phyloP scores from a whole-genome alignment of 2,888 invertebrate genomes.

The Sphinx pinastri region DNA sequence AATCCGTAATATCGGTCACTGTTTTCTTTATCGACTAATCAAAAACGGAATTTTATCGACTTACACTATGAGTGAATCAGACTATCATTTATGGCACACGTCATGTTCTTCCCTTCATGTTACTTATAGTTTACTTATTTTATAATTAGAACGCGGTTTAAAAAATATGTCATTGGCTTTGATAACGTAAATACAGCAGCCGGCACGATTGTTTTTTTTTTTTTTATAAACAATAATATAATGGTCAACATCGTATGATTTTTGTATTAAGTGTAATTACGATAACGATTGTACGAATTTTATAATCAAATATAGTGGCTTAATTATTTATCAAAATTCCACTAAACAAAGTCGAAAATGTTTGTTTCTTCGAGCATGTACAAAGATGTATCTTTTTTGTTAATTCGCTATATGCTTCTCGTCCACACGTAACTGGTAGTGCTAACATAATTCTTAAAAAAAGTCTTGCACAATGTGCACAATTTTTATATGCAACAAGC shows the following conservation, averaged over 20 bases:
- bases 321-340: neutral
- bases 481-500: too few relatives aligned
- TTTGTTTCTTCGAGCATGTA: neutral
- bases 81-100: too few relatives aligned
- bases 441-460: neutral
- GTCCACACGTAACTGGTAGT: too few relatives aligned
- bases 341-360: neutral
- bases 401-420: too few relatives aligned
- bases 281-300: slow-evolving; percentile 16
- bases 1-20: too few relatives aligned
- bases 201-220: neutral
- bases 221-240: neutral
- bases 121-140: too few relatives aligned
- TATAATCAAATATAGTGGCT: slow-evolving; percentile 4
- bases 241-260: neutral
- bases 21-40: too few relatives aligned
- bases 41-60: too few relatives aligned
- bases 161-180: neutral
- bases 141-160: neutral
- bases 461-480: neutral
- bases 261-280: neutral
- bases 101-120: too few relatives aligned
- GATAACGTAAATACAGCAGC: neutral
- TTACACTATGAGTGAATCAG: too few relatives aligned
- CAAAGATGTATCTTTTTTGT: too few relatives aligned